Evolutionary conservation across 92 coral and sea anemone genomes (phyloP), one percentile per base, ranked within the genome.

Genomic region (Epizoanthus stellaris): DNA sequence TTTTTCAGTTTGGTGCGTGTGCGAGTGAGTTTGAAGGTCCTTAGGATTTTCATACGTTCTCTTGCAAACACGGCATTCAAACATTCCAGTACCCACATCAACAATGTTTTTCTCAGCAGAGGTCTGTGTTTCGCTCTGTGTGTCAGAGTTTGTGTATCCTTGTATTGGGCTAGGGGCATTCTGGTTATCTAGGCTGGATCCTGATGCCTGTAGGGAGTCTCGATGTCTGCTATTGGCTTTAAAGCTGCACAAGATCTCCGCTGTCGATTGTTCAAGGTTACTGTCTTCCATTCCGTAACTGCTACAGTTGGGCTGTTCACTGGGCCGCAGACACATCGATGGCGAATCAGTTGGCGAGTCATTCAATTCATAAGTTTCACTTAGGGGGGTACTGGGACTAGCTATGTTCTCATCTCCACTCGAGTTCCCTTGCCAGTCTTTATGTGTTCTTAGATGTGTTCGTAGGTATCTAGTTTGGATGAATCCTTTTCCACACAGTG

Each of bases 401-500:
- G 85, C 85, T 30, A 86, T 84, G 25, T 90, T 89, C 30, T 86
- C 90, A n/a, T 90, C 93, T 47, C 85, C 90, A 52, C 90, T 86
- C 59, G 81, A 57, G 59, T 86, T 63, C 30, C 88, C 93, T 58
- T 86, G 90, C 40, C 88, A 88, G 59, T 92, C 98, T 45, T 92
- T 92, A 53, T 94, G 98, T 16, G 95, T 92, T 77, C 87, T 84
- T 58, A 94, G 89, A 39, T 94, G 98, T 2, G 95, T 81, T 10
- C 98, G 95, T 65, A 94, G 72, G 70, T 94, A 94, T 5, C 98
- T 89, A 7, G 95, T 88, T 86, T 94, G 98, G 19, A 94, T 94
- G 88, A 94, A 94, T 57, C 98, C 98, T 86, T 94, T 94, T 5
- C 98, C 98, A 66, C 98, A 94, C 47, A 94, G 82, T 23, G 92